Evolutionary conservation across 2,888 invertebrate genomes (phyloP), one percentile per base, ranked within the genome.

Genomic region (Myopa tessellatipennis): DNA sequence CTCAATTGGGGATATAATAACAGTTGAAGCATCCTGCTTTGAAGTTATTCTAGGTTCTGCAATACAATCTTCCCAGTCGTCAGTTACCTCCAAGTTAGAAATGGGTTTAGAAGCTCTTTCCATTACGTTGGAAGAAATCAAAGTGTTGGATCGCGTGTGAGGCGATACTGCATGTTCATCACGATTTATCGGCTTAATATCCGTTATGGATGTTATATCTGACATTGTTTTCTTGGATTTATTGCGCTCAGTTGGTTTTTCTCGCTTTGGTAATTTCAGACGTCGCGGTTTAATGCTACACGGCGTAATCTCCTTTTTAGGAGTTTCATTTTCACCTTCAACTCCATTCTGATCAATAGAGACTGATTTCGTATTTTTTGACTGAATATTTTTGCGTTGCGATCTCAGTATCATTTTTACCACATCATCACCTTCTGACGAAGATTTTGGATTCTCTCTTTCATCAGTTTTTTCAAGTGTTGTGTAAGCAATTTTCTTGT

Each of bases 321-420:
- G 6, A 34, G n/a, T 6, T 14, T 14, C 36, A 68, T 18, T 3
- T 52, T 58, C 4, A 6, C 4, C 58, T 58, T 58, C 58, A n/a
- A 12, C 14, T 14, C 3, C 58, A 58, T 5, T 58, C 5, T n/a
- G 5, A 58, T 12, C 16, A 58, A 18, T 12, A n/a, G 58, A n/a
- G 12, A 16, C 18, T 58, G 26, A 26, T 26, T 26, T 26, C 1
- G 26, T 38, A n/a, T 40, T 14, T 40, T 58, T n/a, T 38, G 16
- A 14, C 4, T n/a, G 38, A 14, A 45, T 61, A n/a, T n/a, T 34
- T 61, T 73, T 73, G 12, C 61, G 61, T 16, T 50, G 61, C 26
- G 73, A 73, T 61, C 61, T 45, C 12, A 73, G 34, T 18, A 45
- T 73, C 61, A 73, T 73, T 61, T 73, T 61, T 26, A 10, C 55